These are phyloP conservation scores for Paraplagusia blochii DNA, from an alignment of 2,113 vertebrate genomes.

Conservation along the genomic window DNA sequence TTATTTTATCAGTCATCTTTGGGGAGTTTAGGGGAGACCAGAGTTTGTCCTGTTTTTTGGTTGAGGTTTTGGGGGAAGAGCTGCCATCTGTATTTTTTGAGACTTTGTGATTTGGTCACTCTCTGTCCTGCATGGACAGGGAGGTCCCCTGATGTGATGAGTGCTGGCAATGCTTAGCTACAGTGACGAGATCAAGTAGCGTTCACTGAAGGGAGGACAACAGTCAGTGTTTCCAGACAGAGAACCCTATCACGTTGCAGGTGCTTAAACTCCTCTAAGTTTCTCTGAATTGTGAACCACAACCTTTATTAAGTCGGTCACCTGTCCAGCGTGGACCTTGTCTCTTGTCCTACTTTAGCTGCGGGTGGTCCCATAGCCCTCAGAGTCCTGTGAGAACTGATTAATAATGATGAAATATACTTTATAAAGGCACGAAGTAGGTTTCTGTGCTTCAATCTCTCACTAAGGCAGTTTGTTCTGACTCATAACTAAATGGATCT, in stretches of 20 bases:
- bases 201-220: conserved; percentile 16
- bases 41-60: too few relatives aligned
- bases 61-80: too few relatives aligned
- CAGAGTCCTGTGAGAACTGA: too few relatives aligned
- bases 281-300: not conserved
- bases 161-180: conserved; percentile 51
- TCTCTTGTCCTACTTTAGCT: too few relatives aligned
- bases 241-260: conserved; percentile 3
- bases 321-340: too few relatives aligned
- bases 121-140: conserved; percentile 7
- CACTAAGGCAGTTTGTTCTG: not conserved
- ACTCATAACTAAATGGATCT: not conserved
- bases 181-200: conserved; percentile 17
- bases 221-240: conserved; percentile 32
- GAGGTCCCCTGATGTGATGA: conserved; percentile 21
- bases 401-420: too few relatives aligned
- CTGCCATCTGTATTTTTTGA: conserved; percentile 22
- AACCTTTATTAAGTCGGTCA: too few relatives aligned
- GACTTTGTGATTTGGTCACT: conserved; percentile 5
- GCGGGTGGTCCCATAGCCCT: too few relatives aligned
- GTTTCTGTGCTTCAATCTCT: not conserved
- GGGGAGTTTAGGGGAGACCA: too few relatives aligned
- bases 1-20: too few relatives aligned
- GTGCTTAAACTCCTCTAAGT: not conserved
- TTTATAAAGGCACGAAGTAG: too few relatives aligned